Evolutionary conservation across 1,140 invertebrate genomes (phyloP), one percentile per base, ranked within the genome.

Genomic region (Temnothorax longispinosus): DNA sequence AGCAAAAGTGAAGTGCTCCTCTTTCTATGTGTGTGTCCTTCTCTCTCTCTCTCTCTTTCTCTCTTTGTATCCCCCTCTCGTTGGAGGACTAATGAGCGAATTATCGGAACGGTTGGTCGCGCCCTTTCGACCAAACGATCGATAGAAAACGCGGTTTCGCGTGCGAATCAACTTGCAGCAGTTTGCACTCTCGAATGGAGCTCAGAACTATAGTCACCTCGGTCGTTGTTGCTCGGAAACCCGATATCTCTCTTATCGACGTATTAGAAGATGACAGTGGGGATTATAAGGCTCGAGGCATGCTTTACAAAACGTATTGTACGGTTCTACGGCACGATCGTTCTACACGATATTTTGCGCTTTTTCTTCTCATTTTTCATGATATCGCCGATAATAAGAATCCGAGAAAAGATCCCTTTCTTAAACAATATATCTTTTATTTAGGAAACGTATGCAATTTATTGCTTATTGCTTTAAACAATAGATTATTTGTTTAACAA

Each of bases 201-300:
- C 67, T 44, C 18, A 47, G 27, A 47, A 72, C 78, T 72, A 27
- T 27, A 58, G 38, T 72, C 52, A 41, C 13, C 41, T 35, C 32
- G 35, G 18, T 78, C 32, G 32, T 18, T 13, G 27, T 64, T 69
- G 64, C 44, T 56, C 50, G 38, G 64, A 81, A 81, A 81, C 69
- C n/a, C 77, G 38, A 81, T 80, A 80, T 56, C 64, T 81, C 52
- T 38, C 47, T 78, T 65, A 80, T 80, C 77, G 50, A 56, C 50
- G 41, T 81, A 69, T 56, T 81, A 56, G 50, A 69, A 81, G 50
- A 69, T 81, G 64, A 69, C 77, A 47, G 44, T 32, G 32, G n/a
- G 13, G 35, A 81, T 81, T 80, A 65, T 80, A 65, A 52, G n/a
- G 21, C 32, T n/a, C 3, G 10, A 8, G 35, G 3, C 13, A 11